These are phyloP conservation scores for Lutraria rhynchaena DNA, from an alignment of 1,140 invertebrate species.

Conservation along the genomic window DNA sequence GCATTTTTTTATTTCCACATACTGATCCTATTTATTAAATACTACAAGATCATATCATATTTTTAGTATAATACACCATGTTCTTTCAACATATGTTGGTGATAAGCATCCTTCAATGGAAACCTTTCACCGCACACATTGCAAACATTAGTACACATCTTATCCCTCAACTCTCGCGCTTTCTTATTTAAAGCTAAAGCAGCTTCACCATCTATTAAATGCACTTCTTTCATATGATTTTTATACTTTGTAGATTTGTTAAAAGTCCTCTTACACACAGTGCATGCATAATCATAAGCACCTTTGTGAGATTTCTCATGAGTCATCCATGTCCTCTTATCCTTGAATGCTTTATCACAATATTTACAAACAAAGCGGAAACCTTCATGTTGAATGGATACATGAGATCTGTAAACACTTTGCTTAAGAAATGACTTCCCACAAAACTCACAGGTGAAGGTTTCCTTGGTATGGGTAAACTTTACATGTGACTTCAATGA, in stretches of 20 bases:
- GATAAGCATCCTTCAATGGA: slow-evolving; percentile 21
- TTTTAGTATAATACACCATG: no score
- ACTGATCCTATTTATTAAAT: no score
- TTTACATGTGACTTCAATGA: slow-evolving; percentile 18
- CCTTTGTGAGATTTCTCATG: slow-evolving; percentile 51
- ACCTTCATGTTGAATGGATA: slow-evolving; percentile 43
- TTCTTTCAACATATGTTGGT: slow-evolving; percentile 22
- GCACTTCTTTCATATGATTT: slow-evolving; percentile 31
- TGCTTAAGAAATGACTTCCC: slow-evolving; percentile 33
- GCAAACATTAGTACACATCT: slow-evolving; percentile 30
- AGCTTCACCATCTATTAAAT: slow-evolving; percentile 25
- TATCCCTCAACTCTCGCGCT: slow-evolving; percentile 13
- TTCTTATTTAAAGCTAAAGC: slow-evolving; percentile 20
- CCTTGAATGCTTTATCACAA: slow-evolving; percentile 46
- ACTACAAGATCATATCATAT: no score
- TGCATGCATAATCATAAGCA: slow-evolving; percentile 29
- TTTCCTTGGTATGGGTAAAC: slow-evolving; percentile 19
- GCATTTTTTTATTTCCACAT: no score
- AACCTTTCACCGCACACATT: slow-evolving; percentile 32
- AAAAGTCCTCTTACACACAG: slow-evolving; percentile 33
- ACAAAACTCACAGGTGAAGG: slow-evolving; percentile 38
- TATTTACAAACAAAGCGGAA: slow-evolving; percentile 33
- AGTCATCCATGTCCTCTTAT: slow-evolving; percentile 17
- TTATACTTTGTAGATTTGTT: slow-evolving; percentile 16
- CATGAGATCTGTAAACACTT: slow-evolving; percentile 30